Evolutionary conservation across 2,888 invertebrate genomes (phyloP).

Genomic region (Sinohyriopsis cumingii): DNA sequence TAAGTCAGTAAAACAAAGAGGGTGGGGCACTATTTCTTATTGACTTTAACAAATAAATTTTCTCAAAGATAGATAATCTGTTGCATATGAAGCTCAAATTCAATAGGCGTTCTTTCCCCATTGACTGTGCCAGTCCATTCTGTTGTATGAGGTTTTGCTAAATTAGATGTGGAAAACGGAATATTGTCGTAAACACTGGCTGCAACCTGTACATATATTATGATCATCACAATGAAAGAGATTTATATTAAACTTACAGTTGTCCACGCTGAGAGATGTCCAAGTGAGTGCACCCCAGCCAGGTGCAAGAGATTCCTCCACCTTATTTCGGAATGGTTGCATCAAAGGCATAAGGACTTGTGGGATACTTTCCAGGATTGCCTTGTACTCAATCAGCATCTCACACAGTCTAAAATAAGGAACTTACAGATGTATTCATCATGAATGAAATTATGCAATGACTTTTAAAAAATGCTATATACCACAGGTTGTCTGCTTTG

Average conservation of each 20-base stretch:
- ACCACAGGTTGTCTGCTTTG: neutral
- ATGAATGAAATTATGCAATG: neutral
- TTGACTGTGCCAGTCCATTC: too few species aligned
- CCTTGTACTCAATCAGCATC: constrained; percentile 70
- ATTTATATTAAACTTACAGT: constrained; percentile 77
- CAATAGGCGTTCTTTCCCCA: too few species aligned
- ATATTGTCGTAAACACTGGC: too few species aligned
- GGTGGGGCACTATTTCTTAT: too few species aligned
- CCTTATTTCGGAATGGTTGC: constrained; percentile 89
- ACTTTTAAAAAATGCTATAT: neutral
- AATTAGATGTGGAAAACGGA: too few species aligned
- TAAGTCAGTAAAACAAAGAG: too few species aligned
- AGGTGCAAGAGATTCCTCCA: constrained; percentile 87
- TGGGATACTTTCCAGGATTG: constrained; percentile 72
- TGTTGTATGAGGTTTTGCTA: too few species aligned
- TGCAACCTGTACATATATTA: too few species aligned
- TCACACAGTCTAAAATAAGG: constrained; percentile 62
- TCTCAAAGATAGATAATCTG: too few species aligned
- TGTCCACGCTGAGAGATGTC: constrained; percentile 78
- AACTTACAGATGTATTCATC: neutral
- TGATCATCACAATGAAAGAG: too few species aligned
- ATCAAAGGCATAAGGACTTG: constrained; percentile 91
- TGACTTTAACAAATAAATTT: too few species aligned
- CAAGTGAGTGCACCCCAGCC: constrained; percentile 88
- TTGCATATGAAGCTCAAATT: too few species aligned